Evolutionary conservation across 1,140 invertebrate species (phyloP), one percentile per base, ranked within the genome.

Genomic region (Notospermus geniculatus): DNA sequence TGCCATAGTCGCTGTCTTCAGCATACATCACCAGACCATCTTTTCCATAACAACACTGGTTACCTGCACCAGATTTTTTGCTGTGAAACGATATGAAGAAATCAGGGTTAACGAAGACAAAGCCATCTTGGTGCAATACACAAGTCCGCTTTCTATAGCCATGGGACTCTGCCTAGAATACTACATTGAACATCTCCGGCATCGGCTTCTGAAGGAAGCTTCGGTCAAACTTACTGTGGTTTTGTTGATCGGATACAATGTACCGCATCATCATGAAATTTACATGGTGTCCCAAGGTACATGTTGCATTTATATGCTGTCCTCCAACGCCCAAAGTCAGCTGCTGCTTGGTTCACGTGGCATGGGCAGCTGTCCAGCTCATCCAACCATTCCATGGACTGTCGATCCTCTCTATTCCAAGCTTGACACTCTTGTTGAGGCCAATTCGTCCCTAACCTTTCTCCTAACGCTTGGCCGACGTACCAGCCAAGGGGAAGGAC

Each of bases 21-120:
- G 93, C 92, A 74, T 96, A 84, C 88, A 96, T 93, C 2, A 98
- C 83, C 78, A 88, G 92, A 2, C 88, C 87, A 68, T 94, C 90
- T 72, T 90, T 90, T 75, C 96, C 92, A 73, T 98, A 98, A 71
- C 95, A 98, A 71, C 95, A 98, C 73, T 97, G 93, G 75, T 98
- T 95, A 58, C 95, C 95, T 1, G 93, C 90, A 52, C 94, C 95
- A 71, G 93, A 90, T 52, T 87, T 77, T 65, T 91, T 92, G 70
- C n/a, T n/a, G n/a, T n/a, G n/a, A n/a, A n/a, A n/a, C n/a, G n/a
- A n/a, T n/a, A n/a, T n/a, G n/a, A n/a, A n/a, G n/a, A n/a, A n/a
- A n/a, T n/a, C n/a, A n/a, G n/a, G n/a, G n/a, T n/a, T n/a, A n/a
- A n/a, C n/a, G n/a, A n/a, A n/a, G n/a, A n/a, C n/a, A n/a, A n/a